phyloP scores from a whole-genome alignment of 2,888 invertebrate species.

The Euproctis similis region DNA sequence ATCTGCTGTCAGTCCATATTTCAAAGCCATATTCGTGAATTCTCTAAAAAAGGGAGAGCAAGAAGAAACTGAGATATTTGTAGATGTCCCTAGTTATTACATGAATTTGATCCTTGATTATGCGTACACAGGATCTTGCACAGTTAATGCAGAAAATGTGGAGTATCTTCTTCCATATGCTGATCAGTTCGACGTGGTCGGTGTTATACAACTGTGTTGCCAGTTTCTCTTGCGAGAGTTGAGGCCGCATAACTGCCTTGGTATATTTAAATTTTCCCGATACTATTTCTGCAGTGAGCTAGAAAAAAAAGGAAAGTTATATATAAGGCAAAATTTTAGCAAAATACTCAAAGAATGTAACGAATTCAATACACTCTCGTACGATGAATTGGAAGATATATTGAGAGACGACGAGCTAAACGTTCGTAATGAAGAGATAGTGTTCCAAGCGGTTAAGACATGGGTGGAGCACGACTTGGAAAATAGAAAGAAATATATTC shows the following conservation, averaged over 20 bases:
- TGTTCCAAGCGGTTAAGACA: constrained; percentile 82
- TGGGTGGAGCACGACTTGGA: constrained; percentile 80
- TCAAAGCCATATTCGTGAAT: constrained; percentile 82
- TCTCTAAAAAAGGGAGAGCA: constrained; percentile 77
- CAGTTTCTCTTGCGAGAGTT: constrained; percentile 79
- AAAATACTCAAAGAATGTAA: constrained; percentile 77
- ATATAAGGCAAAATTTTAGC: constrained; percentile 76
- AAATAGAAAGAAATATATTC: constrained; percentile 70
- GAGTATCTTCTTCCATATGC: constrained; percentile 81
- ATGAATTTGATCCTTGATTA: constrained; percentile 83
- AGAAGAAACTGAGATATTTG: constrained; percentile 77
- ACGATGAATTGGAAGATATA: constrained; percentile 78
- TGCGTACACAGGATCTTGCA: constrained; percentile 82
- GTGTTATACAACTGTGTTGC: constrained; percentile 82
- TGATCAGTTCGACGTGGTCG: constrained; percentile 83
- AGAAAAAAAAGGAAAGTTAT: constrained; percentile 76
- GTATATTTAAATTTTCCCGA: constrained; percentile 81
- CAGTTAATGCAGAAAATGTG: constrained; percentile 79
- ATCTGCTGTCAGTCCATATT: constrained; percentile 83
- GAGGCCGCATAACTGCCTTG: constrained; percentile 81
- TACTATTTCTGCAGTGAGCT: constrained; percentile 82
- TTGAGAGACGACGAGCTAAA: constrained; percentile 83
- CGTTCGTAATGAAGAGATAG: constrained; percentile 81
- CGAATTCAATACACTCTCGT: constrained; percentile 78
- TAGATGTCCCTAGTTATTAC: constrained; percentile 75